Base-by-base conservation (phyloP, 2,888 invertebrate genomes). In the Chironomus riparius region DNA sequence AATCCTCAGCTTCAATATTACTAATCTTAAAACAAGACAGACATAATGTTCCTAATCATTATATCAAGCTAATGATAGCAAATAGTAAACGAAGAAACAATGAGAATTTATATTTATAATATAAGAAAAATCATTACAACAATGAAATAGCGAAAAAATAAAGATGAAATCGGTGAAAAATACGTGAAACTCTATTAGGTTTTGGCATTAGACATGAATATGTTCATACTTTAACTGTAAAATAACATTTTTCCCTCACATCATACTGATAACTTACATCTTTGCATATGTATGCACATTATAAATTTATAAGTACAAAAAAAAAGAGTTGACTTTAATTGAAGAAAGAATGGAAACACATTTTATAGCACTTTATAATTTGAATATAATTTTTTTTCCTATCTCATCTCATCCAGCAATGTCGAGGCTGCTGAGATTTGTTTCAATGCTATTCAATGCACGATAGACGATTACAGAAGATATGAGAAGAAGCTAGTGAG, bases 361-460 rank as follows among this genome's bases (percentile, higher is more conserved):
- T 62, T 62, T 62, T 62, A 62, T 62, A 12, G 62, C 62, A 62
- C 62, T 62, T 62, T 62, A 18, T 62, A 21, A 62, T 62, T 62
- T 62, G 21, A 62, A 62, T 62, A 18, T 21, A 22, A 18, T 15
- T 62, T 62, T 12, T 13, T 22, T 62, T n/a, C n/a, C n/a, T 22
- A 22, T 62, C 24, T 13, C 5, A 28, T 28, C 21, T 21, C 62
- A 18, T 62, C 21, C 0, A 22, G 7, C 13, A 12, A 62, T 10
- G 10, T 22, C 15, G 62, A 21, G 10, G n/a, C n/a, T n/a, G 18
- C 3, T 24, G 24, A 18, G 21, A 21, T 62, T 62, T 21, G 50
- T 13, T 13, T 50, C n/a, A n/a, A 50, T 50, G 28, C 28, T 28
- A 28, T 28, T 28, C 28, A 28, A 28, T 28, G 28, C 28, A 28